Percentiles rank a stretch among this genome's conserved stretches.
Conservation (phyloP, 2,113 vertebrate species). For the Oxyruncus cristatus region DNA sequence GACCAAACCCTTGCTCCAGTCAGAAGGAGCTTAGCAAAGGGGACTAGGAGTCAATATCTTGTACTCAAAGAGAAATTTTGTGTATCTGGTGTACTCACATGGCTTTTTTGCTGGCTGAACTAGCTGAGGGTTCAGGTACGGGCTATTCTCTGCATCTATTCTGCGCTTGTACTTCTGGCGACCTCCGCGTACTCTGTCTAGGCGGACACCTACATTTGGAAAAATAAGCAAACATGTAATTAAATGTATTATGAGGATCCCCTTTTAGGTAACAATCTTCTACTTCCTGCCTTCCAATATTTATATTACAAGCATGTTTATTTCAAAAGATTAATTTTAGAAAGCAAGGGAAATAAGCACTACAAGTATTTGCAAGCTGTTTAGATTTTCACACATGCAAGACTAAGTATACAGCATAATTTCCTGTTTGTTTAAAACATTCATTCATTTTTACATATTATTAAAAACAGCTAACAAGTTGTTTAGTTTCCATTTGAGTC, state of each 20-base stretch:
- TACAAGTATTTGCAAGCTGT: background rate
- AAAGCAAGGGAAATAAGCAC: background rate
- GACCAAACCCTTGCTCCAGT: background rate
- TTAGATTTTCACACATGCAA: background rate
- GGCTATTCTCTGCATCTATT: slow-evolving; percentile 99
- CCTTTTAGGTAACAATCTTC: background rate
- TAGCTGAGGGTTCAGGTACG: slow-evolving; percentile 98
- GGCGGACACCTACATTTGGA: slow-evolving; percentile 86
- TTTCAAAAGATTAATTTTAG: slow-evolving; percentile 5
- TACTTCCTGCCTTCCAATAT: background rate
- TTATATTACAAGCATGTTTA: background rate
- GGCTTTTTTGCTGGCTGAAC: slow-evolving; percentile 98
- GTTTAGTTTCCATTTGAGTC: background rate
- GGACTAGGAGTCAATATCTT: background rate
- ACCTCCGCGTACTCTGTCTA: slow-evolving; percentile 97
- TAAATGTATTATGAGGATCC: background rate
- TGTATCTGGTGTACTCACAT: slow-evolving; percentile 83
- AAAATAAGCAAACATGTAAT: slow-evolving; percentile 47
- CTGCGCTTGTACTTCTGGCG: slow-evolving; percentile 99
- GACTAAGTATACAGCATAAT: background rate
- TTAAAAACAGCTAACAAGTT: background rate
- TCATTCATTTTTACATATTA: background rate
- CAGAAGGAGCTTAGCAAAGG: background rate
- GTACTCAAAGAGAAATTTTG: background rate
- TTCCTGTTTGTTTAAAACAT: background rate